phyloP scores from a whole-genome alignment of 1,140 invertebrate genomes.

The Steinernema feltiae region DNA sequence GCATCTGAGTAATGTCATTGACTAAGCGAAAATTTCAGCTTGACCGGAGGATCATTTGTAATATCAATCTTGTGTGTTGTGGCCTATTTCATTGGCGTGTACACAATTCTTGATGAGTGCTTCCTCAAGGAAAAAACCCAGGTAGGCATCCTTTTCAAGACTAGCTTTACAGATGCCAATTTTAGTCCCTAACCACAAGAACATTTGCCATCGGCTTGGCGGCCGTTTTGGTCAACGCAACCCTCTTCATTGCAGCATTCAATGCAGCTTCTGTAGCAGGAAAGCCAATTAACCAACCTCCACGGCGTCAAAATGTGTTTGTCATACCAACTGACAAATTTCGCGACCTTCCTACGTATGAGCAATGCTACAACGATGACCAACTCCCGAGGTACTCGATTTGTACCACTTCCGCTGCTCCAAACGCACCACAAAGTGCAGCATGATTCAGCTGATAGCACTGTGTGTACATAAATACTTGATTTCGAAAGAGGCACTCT shows the following conservation, averaged over 20 bases:
- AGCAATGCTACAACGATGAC: background rate
- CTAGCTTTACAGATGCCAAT: background rate
- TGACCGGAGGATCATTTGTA: background rate
- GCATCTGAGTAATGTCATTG: background rate
- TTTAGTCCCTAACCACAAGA: background rate
- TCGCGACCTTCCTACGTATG: background rate
- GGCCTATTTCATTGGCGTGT: background rate
- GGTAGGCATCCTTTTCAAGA: background rate
- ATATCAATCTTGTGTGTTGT: background rate
- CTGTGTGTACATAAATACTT: too few species aligned
- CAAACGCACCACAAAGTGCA: background rate
- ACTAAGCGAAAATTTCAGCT: background rate
- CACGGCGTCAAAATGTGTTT: background rate
- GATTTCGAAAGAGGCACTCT: too few species aligned
- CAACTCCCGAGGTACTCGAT: background rate
- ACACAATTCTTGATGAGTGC: background rate
- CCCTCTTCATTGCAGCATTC: background rate
- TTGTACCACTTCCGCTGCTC: too few species aligned
- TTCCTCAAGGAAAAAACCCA: background rate
- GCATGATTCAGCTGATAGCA: background rate
- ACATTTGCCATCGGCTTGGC: background rate
- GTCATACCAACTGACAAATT: background rate
- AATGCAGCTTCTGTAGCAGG: background rate
- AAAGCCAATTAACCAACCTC: background rate
- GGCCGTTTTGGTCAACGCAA: background rate